Conservation (phyloP, 2,113 vertebrate species). For the Tiliqua scincoides region DNA sequence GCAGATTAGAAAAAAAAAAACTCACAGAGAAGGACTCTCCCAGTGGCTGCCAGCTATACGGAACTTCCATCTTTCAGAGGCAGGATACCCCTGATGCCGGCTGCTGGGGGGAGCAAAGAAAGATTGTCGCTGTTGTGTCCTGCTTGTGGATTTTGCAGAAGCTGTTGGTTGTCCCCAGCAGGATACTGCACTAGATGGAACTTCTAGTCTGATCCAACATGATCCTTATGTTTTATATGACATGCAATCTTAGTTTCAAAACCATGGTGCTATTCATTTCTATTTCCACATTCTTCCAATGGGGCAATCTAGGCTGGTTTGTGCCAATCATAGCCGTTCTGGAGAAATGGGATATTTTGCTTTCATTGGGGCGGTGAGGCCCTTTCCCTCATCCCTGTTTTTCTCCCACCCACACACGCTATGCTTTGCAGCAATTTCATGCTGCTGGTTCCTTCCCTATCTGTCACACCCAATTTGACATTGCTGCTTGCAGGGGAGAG, state of each 20-base stretch:
- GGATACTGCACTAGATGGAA: too few relatives aligned
- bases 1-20: too few relatives aligned
- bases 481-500: constrained; percentile 18
- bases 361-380: neutral
- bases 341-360: neutral
- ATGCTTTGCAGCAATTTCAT: constrained; percentile 13
- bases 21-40: too few relatives aligned
- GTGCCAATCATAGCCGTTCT: neutral
- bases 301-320: neutral
- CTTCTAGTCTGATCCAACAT: too few relatives aligned
- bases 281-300: too few relatives aligned
- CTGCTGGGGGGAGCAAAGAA: too few relatives aligned
- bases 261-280: neutral
- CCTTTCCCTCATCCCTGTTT: neutral
- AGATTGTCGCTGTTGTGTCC: too few relatives aligned
- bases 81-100: too few relatives aligned
- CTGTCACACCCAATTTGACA: constrained; percentile 38
- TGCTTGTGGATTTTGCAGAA: too few relatives aligned
- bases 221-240: neutral
- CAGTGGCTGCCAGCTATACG: too few relatives aligned
- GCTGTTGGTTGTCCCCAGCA: too few relatives aligned
- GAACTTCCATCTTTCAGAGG: too few relatives aligned
- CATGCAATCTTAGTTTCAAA: neutral
- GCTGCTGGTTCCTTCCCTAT: constrained; percentile 21
- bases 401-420: constrained; percentile 2